Percentiles rank a stretch among this genome's conserved stretches.
These are phyloP conservation scores for Antitype chi DNA, from an alignment of 2,888 invertebrate genomes.

Conservation along the genomic window DNA sequence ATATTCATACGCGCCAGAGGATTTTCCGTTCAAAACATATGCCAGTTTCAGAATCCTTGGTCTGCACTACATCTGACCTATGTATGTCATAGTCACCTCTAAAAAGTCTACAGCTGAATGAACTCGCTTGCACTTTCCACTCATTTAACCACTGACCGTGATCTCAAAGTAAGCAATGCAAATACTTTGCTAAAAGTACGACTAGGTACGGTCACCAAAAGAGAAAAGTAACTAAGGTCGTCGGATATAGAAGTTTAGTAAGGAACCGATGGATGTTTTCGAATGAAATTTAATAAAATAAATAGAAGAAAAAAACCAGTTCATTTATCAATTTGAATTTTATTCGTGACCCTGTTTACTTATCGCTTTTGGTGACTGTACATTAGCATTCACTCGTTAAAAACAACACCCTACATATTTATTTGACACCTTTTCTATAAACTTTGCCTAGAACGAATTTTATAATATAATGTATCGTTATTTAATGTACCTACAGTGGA, in stretches of 20 bases:
- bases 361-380: no score
- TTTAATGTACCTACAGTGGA: background rate
- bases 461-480: background rate
- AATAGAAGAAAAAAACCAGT: no score
- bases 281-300: no score
- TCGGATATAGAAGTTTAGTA: no score
- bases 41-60: background rate
- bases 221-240: no score
- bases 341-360: no score
- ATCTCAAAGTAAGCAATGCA: constrained; percentile 1
- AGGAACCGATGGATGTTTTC: no score
- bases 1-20: no score
- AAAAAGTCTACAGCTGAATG: background rate
- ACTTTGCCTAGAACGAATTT: background rate
- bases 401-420: constrained; percentile 18
- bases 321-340: no score
- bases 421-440: constrained; percentile 6
- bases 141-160: constrained; percentile 18
- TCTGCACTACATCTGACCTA: background rate
- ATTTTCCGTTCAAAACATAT: background rate
- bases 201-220: background rate
- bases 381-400: constrained; percentile 13
- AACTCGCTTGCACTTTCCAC: constrained; percentile 6
- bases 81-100: constrained; percentile 7
- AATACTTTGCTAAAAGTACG: constrained; percentile 19